A percentile compares a stretch with the other conserved stretches of the same genome.
These are phyloP conservation scores for Pseudococcus jackbeardsleyi DNA, from an alignment of 2,888 invertebrate species.

Conservation along the genomic window DNA sequence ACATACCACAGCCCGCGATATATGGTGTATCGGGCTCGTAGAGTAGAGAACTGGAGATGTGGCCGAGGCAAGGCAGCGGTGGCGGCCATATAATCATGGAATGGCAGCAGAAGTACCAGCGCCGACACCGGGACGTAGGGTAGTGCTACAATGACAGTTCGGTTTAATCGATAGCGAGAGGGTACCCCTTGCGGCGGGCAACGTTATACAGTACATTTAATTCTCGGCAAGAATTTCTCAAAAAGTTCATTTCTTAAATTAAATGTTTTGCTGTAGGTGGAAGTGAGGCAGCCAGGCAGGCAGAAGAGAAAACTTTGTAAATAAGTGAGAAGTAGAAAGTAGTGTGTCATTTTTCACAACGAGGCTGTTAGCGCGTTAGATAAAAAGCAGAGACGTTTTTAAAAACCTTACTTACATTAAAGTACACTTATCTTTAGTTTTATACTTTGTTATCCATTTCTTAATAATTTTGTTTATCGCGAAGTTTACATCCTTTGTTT, in stretches of 20 bases:
- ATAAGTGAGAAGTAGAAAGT: slow-evolving; percentile 56
- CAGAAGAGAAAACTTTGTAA: slow-evolving; percentile 33
- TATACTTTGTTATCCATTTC: slow-evolving; percentile 57
- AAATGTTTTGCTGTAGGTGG: slow-evolving; percentile 62
- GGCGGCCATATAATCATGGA: background rate
- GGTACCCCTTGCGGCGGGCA: slow-evolving; percentile 34
- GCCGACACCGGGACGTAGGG: background rate
- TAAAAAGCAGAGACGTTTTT: slow-evolving; percentile 63
- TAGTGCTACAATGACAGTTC: slow-evolving; percentile 49
- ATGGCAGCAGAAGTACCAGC: background rate
- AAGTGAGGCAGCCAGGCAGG: background rate
- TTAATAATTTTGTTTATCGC: slow-evolving; percentile 56
- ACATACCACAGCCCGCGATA: slow-evolving; percentile 56
- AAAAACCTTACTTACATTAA: slow-evolving; percentile 63
- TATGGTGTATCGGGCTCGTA: slow-evolving; percentile 31
- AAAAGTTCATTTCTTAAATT: slow-evolving; percentile 63
- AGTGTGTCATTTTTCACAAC: slow-evolving; percentile 58
- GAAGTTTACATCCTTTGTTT: slow-evolving; percentile 57
- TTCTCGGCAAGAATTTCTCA: slow-evolving; percentile 48
- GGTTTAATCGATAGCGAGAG: slow-evolving; percentile 52
- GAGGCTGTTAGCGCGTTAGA: slow-evolving; percentile 51
- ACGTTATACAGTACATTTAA: slow-evolving; percentile 55
- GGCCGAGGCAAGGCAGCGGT: background rate
- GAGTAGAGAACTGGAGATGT: background rate
- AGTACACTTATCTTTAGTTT: slow-evolving; percentile 62